Conservation (phyloP, 2,113 vertebrate genomes). For the Phodopus roborovskii region DNA sequence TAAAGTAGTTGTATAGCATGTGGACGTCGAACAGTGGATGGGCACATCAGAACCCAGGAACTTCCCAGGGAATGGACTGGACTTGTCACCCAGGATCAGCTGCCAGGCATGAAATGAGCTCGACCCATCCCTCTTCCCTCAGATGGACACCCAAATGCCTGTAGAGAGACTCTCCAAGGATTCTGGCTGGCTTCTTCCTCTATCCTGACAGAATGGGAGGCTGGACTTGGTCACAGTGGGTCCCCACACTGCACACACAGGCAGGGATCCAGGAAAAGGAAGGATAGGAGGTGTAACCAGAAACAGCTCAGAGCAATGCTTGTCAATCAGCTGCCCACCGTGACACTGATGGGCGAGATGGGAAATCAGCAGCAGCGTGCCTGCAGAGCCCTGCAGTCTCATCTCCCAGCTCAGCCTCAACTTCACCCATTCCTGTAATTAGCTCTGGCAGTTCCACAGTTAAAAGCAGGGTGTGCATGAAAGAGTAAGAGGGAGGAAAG, state of each 20-base stretch:
- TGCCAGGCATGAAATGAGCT: background rate
- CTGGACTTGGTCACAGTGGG: background rate
- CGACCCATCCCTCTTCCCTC: background rate
- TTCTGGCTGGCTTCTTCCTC: background rate
- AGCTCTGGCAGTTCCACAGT: background rate
- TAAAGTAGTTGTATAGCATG: background rate
- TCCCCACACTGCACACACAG: background rate
- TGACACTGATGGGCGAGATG: background rate
- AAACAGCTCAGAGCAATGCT: accelerated
- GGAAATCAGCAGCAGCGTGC: background rate
- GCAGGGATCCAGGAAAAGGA: background rate
- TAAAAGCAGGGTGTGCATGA: background rate
- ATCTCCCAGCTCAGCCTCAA: background rate
- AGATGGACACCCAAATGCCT: background rate
- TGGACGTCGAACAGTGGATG: background rate
- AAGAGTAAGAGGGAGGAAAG: background rate
- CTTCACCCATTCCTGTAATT: background rate
- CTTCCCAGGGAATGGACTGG: background rate
- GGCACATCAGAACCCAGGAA: background rate
- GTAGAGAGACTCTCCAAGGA: background rate
- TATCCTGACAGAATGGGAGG: background rate
- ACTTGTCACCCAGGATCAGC: accelerated
- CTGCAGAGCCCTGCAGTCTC: constrained; percentile 27
- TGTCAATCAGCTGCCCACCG: background rate
- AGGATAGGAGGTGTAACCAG: background rate